These are phyloP conservation scores for Phaonia tiefii DNA, from an alignment of 2,888 invertebrate genomes.

Conservation along the genomic window DNA sequence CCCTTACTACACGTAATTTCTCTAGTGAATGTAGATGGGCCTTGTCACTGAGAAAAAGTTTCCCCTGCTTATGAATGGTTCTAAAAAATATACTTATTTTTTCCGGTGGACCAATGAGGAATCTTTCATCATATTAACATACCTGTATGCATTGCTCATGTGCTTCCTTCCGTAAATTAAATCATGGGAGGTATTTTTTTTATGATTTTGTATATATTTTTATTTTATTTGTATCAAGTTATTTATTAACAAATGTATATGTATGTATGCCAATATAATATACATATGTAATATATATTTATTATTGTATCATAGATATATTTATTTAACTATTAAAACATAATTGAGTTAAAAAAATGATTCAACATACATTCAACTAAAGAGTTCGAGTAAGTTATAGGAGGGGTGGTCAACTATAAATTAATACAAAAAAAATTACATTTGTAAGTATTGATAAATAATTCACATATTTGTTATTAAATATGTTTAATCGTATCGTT, in stretches of 20 bases:
- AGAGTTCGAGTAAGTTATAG: too few species aligned
- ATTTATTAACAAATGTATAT: constrained; percentile 50
- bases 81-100: too few species aligned
- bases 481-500: constrained; percentile 1
- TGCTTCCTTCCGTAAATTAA: too few species aligned
- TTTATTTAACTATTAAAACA: constrained; percentile 36
- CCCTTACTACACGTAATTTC: too few species aligned
- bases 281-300: constrained; percentile 1
- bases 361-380: constrained; percentile 40
- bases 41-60: too few species aligned
- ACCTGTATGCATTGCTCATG: too few species aligned
- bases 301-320: constrained; percentile 1
- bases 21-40: too few species aligned
- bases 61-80: too few species aligned
- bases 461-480: not conserved
- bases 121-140: too few species aligned
- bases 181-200: too few species aligned
- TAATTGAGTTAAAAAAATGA: constrained; percentile 40
- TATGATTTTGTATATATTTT: not conserved
- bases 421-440: constrained; percentile 21
- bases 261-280: constrained; percentile 33
- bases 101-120: too few species aligned
- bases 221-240: constrained; percentile 38
- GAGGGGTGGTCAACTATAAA: constrained; percentile 12
- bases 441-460: not conserved